phyloP scores from a whole-genome alignment of 2,888 invertebrate genomes.

The Epinotia brunnichana region DNA sequence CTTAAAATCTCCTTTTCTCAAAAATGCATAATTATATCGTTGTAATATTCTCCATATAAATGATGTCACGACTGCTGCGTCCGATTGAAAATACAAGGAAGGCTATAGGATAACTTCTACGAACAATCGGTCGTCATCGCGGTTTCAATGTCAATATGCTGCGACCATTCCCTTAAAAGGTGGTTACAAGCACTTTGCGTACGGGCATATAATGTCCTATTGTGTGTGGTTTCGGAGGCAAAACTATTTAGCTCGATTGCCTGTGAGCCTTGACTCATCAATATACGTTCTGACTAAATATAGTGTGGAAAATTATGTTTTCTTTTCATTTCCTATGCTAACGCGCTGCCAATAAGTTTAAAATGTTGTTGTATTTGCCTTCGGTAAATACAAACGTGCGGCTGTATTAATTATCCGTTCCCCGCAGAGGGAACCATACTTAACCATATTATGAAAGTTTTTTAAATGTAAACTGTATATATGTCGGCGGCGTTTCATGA shows the following conservation, averaged over 20 bases:
- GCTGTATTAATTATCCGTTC: too few species aligned
- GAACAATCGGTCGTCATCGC: neutral
- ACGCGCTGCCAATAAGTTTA: too few species aligned
- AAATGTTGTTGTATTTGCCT: too few species aligned
- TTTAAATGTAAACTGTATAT: too few species aligned
- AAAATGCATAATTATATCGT: neutral
- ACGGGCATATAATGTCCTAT: neutral
- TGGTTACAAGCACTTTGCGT: neutral
- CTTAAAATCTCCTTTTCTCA: neutral
- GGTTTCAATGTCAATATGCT: constrained; percentile 1
- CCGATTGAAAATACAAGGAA: neutral
- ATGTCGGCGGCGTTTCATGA: too few species aligned
- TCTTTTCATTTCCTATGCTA: too few species aligned
- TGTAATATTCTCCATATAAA: neutral
- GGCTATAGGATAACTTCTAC: neutral
- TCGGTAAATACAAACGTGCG: too few species aligned
- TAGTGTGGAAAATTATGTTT: neutral
- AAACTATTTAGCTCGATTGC: neutral
- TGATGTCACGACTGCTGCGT: neutral
- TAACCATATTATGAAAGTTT: too few species aligned
- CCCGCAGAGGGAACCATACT: too few species aligned
- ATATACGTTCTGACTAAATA: neutral
- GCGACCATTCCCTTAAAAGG: constrained; percentile 1
- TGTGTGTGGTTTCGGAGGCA: constrained; percentile 5
- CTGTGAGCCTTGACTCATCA: neutral